Base-by-base conservation (phyloP, 2,113 vertebrate genomes). In the Aegotheles bennettii region DNA sequence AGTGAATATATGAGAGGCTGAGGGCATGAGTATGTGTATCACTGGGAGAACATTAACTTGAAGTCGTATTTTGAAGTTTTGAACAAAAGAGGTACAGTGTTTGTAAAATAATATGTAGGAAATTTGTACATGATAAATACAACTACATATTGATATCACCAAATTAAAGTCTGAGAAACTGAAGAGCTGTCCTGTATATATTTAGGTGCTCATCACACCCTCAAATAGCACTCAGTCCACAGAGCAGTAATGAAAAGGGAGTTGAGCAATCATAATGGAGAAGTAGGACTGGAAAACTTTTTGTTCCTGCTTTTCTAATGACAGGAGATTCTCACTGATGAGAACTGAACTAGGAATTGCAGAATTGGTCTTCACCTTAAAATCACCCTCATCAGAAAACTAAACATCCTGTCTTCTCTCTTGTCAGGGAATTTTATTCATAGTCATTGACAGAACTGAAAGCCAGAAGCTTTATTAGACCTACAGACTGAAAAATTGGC, bases 341-440 rank as follows among this genome's bases (percentile, higher is more conserved):
- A 90, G 67, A 86, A 43, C 51, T 54, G 36, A 93, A 94, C 82
- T 83, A 69, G 10, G 57, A 84, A 78, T 33, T 59, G 42, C 38
- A 91, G 78, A 75, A 95, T 26, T 61, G 61, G 29, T 87, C 84
- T 85, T 90, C 71, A 94, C 90, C 90, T 93, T 63, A 83, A 91
- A 84, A 84, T 94, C 61, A 95, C 81, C 87, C 70, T 91, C 89
- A 71, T 51, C 43, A 87, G 76, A 65, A 93, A 97, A 73, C 85
- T 86, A 84, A 96, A 86, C 77, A 87, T 80, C 36, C 28, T 67
- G 43, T 80, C 81, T 67, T 89, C 47, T 80, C 23, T 81, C 43
- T 91, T 91, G 67, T 83, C 79, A 26, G 57, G 43, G 69, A 79
- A 84, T 95, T 91, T 96, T 93, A 86, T 93, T 92, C 93, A 87